Evolutionary conservation across 2,888 invertebrate genomes (phyloP), one percentile per base, ranked within the genome.

Genomic region (Andrena marginata): DNA sequence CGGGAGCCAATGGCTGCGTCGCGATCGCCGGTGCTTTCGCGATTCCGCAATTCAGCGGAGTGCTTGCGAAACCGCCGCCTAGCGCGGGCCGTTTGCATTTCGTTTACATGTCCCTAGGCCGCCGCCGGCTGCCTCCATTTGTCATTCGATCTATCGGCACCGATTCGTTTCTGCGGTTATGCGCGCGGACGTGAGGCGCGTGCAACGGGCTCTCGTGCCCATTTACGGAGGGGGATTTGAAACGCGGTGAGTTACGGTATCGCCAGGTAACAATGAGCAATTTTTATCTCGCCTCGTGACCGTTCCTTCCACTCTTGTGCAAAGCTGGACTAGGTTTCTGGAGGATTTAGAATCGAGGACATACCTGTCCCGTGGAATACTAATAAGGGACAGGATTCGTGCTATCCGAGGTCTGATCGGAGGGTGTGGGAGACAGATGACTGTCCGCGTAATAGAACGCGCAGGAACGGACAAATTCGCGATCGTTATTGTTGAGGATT

Each of bases 31-130:
- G 7, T 3, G 33, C 26, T 84, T 82, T 84, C 84, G 82, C 75
- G 75, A 84, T 82, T 84, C 42, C 42, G 42, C 42, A 42, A 42
- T 73, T 84, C 35, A 26, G 16, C 5, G 1, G 35, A 16, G 16
- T 2, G 42, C 51, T 86, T 86, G 71, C 75, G 48, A 85, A 75
- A 80, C 35, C 16, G 0, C 31, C 31, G 20, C 6, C 26, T 16
- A 16, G 35, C 20, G 59, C 7, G 7, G 23, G 16, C 20, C 29
- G 59, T 84, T 72, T 84, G 69, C 77, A 81, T 84, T 77, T 86
- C 78, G 68, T 84, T 84, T 68, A 65, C 70, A 65, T 74, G 64
- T 56, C 60, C 49, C 31, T 48, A 5, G 64, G 42, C 10, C 35
- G 42, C 10, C 35, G 69, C 16, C 42, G 26, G 31, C 10, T 23